These are phyloP conservation scores for Calliopsis andreniformis DNA, from an alignment of 1,140 invertebrate species.

Conservation along the genomic window DNA sequence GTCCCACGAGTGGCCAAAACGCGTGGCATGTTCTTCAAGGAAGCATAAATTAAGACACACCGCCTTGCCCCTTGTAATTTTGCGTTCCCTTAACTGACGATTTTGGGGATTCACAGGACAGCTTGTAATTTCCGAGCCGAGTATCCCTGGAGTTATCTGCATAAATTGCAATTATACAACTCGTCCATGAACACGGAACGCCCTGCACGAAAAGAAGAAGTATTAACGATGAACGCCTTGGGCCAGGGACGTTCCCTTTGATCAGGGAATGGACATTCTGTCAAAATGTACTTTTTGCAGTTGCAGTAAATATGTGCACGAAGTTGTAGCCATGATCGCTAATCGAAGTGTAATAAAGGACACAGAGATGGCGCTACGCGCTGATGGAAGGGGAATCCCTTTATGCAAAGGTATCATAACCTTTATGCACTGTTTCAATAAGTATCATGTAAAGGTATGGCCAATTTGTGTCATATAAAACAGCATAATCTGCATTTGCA, in stretches of 20 bases:
- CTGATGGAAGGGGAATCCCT: too few species aligned
- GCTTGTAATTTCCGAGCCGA: slow-evolving; percentile 49
- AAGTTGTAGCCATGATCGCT: too few species aligned
- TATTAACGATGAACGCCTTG: not conserved
- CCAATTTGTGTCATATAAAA: too few species aligned
- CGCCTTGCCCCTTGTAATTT: slow-evolving; percentile 20
- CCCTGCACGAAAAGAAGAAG: slow-evolving; percentile 24
- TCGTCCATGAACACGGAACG: slow-evolving; percentile 16
- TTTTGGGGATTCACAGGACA: slow-evolving; percentile 28
- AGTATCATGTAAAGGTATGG: too few species aligned
- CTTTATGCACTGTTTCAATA: too few species aligned
- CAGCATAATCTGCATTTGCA: too few species aligned
- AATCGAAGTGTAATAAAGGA: too few species aligned
- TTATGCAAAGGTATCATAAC: too few species aligned
- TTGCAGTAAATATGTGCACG: not conserved
- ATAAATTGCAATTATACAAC: slow-evolving; percentile 24
- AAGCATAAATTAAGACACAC: slow-evolving; percentile 19
- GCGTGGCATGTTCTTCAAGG: not conserved
- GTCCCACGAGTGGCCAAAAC: not conserved
- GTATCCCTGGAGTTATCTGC: slow-evolving; percentile 42
- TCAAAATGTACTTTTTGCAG: not conserved
- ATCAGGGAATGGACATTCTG: not conserved
- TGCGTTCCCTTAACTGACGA: slow-evolving; percentile 17
- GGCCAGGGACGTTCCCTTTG: not conserved
- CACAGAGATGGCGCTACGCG: too few species aligned